phyloP scores from a whole-genome alignment of 2,113 vertebrate genomes.

The Podocnemis expansa region DNA sequence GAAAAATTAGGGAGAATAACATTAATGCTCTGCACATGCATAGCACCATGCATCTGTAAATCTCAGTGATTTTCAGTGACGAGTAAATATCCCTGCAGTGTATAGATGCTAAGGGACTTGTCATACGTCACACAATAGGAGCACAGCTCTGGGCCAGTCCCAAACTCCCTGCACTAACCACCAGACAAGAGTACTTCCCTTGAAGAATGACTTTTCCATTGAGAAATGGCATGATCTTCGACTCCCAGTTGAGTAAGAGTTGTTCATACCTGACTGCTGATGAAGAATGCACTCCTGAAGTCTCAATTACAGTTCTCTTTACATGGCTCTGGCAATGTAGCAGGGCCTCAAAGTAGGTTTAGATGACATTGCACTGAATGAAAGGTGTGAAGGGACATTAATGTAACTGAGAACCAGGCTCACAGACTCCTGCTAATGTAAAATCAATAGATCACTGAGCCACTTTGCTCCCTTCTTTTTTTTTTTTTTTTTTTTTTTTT shows the following conservation, averaged over 20 bases:
- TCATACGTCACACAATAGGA: neutral
- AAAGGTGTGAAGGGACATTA: neutral
- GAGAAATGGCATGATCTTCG: neutral
- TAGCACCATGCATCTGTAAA: neutral
- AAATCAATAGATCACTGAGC: neutral
- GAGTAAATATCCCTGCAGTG: neutral
- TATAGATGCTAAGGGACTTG: neutral
- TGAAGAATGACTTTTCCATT: neutral
- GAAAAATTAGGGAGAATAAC: neutral
- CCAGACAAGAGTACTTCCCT: neutral
- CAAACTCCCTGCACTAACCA: neutral
- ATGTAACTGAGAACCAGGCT: accelerated
- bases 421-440: neutral
- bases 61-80: neutral
- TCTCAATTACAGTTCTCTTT: neutral
- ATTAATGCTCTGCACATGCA: neutral
- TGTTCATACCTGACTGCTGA: neutral
- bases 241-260: neutral
- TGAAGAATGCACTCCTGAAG: neutral
- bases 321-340: neutral
- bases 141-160: neutral
- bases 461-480: neutral
- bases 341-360: accelerated
- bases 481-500: neutral
- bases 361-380: neutral